Evolutionary conservation across 1,140 invertebrate species (phyloP).

Genomic region (Drosophila eugracilis): DNA sequence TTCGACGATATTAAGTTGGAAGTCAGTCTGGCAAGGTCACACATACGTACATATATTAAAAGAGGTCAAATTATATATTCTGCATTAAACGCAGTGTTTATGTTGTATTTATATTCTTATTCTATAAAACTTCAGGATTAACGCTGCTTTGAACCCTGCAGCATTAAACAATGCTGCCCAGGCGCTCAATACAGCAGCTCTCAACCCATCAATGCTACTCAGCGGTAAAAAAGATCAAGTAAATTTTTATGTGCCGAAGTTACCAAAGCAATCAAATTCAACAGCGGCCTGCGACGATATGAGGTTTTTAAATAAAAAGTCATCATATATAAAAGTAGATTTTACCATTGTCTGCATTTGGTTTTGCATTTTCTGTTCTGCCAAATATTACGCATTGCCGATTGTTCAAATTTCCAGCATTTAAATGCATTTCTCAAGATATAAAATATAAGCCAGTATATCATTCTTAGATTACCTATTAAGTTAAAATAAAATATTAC

Average conservation of each 20-base stretch:
- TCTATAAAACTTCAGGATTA: slow-evolving; percentile 71
- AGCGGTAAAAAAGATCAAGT: slow-evolving; percentile 80
- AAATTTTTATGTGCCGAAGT: slow-evolving; percentile 80
- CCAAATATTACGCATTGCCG: slow-evolving; percentile 50
- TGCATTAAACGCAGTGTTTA: slow-evolving; percentile 17
- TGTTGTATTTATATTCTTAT: slow-evolving; percentile 35
- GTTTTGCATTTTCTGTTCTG: slow-evolving; percentile 54
- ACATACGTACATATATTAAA: slow-evolving; percentile 5
- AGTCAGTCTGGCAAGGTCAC: slow-evolving; percentile 1
- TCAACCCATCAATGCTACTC: slow-evolving; percentile 76
- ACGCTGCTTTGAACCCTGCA: slow-evolving; percentile 77
- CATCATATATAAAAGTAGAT: slow-evolving; percentile 30
- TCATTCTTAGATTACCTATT: slow-evolving; percentile 9
- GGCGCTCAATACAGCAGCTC: slow-evolving; percentile 77
- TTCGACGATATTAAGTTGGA: neutral
- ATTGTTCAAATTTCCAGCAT: slow-evolving; percentile 24
- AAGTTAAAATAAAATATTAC: neutral
- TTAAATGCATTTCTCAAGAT: slow-evolving; percentile 44
- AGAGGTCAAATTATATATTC: slow-evolving; percentile 13
- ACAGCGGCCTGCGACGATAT: slow-evolving; percentile 61
- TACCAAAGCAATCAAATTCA: slow-evolving; percentile 64
- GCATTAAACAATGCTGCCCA: slow-evolving; percentile 81
- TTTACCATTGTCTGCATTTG: slow-evolving; percentile 53
- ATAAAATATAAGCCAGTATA: slow-evolving; percentile 23
- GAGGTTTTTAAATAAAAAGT: slow-evolving; percentile 76